Evolutionary conservation across 2,113 vertebrate genomes (phyloP), one percentile per base, ranked within the genome.

Genomic region (Orientallactaga bullata): DNA sequence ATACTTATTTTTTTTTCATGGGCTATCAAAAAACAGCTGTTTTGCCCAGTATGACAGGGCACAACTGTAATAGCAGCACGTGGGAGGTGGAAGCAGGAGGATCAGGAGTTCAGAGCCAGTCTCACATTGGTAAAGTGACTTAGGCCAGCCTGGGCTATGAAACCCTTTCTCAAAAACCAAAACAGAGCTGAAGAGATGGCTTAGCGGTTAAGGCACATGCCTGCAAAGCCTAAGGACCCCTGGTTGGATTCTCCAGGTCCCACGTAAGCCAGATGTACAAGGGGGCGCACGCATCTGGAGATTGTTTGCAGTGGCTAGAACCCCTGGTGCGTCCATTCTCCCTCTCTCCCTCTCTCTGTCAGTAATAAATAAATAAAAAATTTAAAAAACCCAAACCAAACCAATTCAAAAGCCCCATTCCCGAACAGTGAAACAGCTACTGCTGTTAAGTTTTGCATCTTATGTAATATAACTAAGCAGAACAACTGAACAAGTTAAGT

Each of bases 361-460:
- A n/a, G 32, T 73, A 73, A 37, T 10, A 71, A 18, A 35, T 35
- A n/a, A 20, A 7, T 69, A 37, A 69, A 71, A n/a, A n/a, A 3
- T 71, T 16, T 71, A 32, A 35, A 47, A 66, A 39, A 81, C 65
- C 26, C 61, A 83, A 23, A 66, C 30, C 61, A n/a, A 69, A 69
- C n/a, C 15, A 69, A 69, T 18, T 32, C 32, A 42, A 74, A 42
- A 63, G 21, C 61, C 61, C 7, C 17, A 63, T 16, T 7, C 17
- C 72, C 23, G 42, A 74, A 37, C n/a, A 73, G 35, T 30, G 18
- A 79, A 47, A 71, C 71, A 68, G 3, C 7, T 55, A 0, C 82
- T 88, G 32, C 32, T 88, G 51, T 7, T 69, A 58, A 63, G 30
- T 71, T 35, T 96, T 93, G 73, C 81, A 91, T 94, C 69, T 61